Percentiles rank a stretch among this genome's conserved stretches.
Conservation (phyloP, 2,797 vertebrate genomes). For the Takifugu rubripes region DNA sequence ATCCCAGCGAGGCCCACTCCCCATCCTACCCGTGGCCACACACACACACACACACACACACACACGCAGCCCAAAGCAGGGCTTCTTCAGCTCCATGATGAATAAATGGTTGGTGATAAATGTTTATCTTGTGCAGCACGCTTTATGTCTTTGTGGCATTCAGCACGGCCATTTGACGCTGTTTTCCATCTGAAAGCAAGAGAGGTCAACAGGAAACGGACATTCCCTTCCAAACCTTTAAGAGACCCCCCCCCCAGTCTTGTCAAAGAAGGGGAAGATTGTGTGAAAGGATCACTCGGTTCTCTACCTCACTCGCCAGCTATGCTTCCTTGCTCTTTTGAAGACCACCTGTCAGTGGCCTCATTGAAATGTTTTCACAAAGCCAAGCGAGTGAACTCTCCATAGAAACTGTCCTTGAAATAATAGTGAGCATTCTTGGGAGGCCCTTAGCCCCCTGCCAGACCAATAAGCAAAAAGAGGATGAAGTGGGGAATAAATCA, state of each 20-base stretch:
- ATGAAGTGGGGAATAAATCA: constrained; percentile 44
- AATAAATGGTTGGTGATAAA: constrained; percentile 61
- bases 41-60: constrained; percentile 18
- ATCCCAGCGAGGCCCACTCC: constrained; percentile 48
- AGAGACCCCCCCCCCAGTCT: constrained; percentile 22
- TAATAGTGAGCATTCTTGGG: constrained; percentile 50
- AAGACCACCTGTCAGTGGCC: constrained; percentile 65
- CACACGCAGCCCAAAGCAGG: constrained; percentile 3
- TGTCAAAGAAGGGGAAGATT: constrained; percentile 44
- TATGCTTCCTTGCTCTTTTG: constrained; percentile 56
- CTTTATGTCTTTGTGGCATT: constrained; percentile 39
- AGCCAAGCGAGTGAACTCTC: constrained; percentile 42
- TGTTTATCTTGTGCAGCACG: constrained; percentile 48
- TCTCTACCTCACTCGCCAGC: constrained; percentile 46
- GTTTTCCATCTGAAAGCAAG: constrained; percentile 30
- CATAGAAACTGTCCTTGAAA: constrained; percentile 55
- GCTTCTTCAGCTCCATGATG: constrained; percentile 52
- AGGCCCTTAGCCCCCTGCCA: constrained; percentile 41
- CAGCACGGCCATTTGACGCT: constrained; percentile 34
- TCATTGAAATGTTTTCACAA: constrained; percentile 67
- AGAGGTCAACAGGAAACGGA: constrained; percentile 43
- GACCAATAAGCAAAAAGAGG: constrained; percentile 38
- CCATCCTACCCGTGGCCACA: constrained; percentile 8
- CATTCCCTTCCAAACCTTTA: constrained; percentile 55
- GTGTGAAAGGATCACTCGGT: constrained; percentile 43